Base-by-base conservation (phyloP, 1,140 invertebrate species). In the Muscidifurax raptorellus region DNA sequence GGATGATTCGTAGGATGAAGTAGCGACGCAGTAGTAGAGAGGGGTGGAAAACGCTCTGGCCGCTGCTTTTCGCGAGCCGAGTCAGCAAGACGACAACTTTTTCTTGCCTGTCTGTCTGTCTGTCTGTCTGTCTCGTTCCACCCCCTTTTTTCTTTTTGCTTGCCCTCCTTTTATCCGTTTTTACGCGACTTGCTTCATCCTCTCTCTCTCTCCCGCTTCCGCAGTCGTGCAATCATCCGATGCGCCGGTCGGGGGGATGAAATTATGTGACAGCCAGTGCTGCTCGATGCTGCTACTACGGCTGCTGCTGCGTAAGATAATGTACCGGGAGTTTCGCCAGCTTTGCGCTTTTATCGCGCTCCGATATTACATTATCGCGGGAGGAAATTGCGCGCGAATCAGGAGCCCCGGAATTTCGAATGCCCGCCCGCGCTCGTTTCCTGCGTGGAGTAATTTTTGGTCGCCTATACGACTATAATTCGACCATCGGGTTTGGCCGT, bases 41-140 rank as follows among this genome's bases (percentile, higher is more conserved):
- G 44, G 74, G 40, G 74, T 27, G 47, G 25, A 59, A 59, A 59
- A n/a, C 10, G 66, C 66, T 69, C 10, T 28, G 66, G 66, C 7
- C 64, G 64, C 64, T n/a, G 64, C 64, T 67, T 27, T 52, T 52
- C 44, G 67, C 79, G 47, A 71, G 79, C 69, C 67, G 67, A 80
- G 66, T 80, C 79, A 80, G 79, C 79, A 80, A 71, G 79, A 72
- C 67, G 79, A 30, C 64, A 27, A 59, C 64, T 74, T 81, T 81
- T 80, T 80, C 77, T 71, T 69, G 79, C 28, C 66, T 47, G 7
- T 71, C 36, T 40, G 0, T 40, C 28, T 80, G 69, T 52, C 6
- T 36, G n/a, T 25, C 47, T 64, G 25, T 47, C 66, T 32, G 22
- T 47, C 64, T 32, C 32, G 5, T 22, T 40, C n/a, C 25, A 0